Base-by-base conservation (phyloP, 2,888 invertebrate species). In the Lasioglossum figueresi region DNA sequence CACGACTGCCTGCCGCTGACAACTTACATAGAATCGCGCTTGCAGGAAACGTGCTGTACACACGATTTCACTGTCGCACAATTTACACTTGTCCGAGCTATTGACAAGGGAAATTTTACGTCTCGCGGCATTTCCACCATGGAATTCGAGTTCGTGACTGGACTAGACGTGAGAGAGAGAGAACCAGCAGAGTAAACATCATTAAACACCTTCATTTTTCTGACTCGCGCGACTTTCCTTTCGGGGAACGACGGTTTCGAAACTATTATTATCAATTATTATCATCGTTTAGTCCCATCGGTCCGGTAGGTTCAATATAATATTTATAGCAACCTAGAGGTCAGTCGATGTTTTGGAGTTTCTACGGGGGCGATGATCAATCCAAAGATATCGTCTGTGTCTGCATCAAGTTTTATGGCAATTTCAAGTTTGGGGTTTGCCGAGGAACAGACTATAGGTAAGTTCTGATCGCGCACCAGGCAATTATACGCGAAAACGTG, bases 11-110 rank as follows among this genome's bases (percentile, higher is more conserved):
- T 91, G 91, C 78, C 81, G 76, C 66, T 91, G 91, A 91, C 91
- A 91, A 91, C 91, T 91, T 90, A 88, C 90, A 89, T 89, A 84
- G 91, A 91, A 91, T 89, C 83, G 77, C 82, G 83, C 85, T 87
- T 85, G 74, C 82, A 82, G 80, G 74, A 87, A 88, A 86, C 79
- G 76, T 56, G 56, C 73, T 71, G 76, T 80, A 80, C 74, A 81
- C 75, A 76, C 82, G 84, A 81, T 68, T 71, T 82, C 79, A 80
- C 48, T 72, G 77, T 75, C 79, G 73, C 72, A 68, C 87, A 85
- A 88, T 89, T 84, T 83, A 83, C 85, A 78, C 87, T 78, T 85
- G 86, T 85, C 80, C 83, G 82, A 77, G 76, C 74, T 82, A 89
- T 89, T 73, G 87, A 81, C 82, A 79, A 79, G 76, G 34, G 72